Evolutionary conservation across 2,888 invertebrate genomes (phyloP), one percentile per base, ranked within the genome.

Genomic region (Stictocephala bisonia): DNA sequence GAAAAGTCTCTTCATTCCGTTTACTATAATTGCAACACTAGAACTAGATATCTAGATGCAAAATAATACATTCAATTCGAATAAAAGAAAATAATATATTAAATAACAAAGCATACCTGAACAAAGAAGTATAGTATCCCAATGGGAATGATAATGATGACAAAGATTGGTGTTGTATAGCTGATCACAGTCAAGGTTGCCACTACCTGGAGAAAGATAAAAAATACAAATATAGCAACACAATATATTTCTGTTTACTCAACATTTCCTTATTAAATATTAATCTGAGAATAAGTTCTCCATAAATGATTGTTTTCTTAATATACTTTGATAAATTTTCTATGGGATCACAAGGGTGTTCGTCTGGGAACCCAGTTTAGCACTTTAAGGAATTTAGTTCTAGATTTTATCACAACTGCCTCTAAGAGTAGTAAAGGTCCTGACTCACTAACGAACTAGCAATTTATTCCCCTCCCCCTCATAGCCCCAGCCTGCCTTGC

Each of bases 131-230:
- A 95, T 76, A 95, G 81, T 60, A 91, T 78, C 41, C 91, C 92
- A 80, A 97, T 91, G 11, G 96, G 95, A 78, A 95, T 74, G 75
- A 96, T 90, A 73, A 95, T 90, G 66, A 88, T 87, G 81, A 93
- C 81, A 85, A 96, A 95, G 81, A 91, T 87, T 2, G 94, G 94
- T 64, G 96, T 96, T 78, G 95, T 93, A 80, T 89, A 88, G 85
- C 93, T 92, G 85, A 97, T 95, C 77, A 96, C 93, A 83, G 93
- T 90, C 79, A 96, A 84, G 24, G 94, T 96, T 70, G 94, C 94
- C 80, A 95, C 83, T 51, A 96, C 95, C 91, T 94, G 86, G 80
- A 87, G n/a, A n/a, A n/a, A n/a, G 11, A 9, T 31, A 86, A 79
- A 77, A 58, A 72, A 20, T 68, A 44, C 11, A 44, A 48, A 60